phyloP scores from a whole-genome alignment of 2,888 invertebrate genomes.

The Agrenia bidenticulata region DNA sequence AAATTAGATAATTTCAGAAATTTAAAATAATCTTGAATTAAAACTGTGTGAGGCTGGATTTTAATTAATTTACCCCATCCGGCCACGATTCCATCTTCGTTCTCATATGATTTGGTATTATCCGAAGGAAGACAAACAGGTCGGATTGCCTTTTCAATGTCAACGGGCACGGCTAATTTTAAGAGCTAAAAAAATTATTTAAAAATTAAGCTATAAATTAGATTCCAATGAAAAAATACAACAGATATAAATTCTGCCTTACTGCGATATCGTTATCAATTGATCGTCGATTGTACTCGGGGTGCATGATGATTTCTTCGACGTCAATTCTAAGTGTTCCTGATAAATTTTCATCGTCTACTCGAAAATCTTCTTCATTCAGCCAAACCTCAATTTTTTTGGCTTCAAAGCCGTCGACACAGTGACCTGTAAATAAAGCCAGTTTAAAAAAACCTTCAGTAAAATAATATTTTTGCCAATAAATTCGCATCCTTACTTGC shows the following conservation, averaged over 20 bases:
- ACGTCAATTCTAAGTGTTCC: conserved; percentile 28
- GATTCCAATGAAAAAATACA: not conserved
- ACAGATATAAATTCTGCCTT: not conserved
- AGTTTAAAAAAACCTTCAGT: no score
- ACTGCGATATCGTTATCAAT: conserved; percentile 44
- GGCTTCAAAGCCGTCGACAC: conserved; percentile 31
- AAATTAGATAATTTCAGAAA: no score
- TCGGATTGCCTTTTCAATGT: conserved; percentile 7
- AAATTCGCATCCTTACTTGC: not conserved
- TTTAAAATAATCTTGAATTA: not conserved
- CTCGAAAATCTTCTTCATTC: conserved; percentile 28
- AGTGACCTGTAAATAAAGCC: conserved; percentile 16
- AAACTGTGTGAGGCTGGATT: not conserved
- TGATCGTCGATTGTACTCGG: conserved; percentile 26
- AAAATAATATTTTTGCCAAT: no score
- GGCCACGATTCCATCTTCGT: conserved; percentile 30
- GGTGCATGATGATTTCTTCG: conserved; percentile 35
- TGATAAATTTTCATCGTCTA: not conserved
- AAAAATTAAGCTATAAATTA: conserved; percentile 1
- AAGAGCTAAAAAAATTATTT: conserved; percentile 20
- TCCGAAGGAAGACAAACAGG: conserved; percentile 31
- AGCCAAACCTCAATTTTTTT: conserved; percentile 39
- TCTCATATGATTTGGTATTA: conserved; percentile 30
- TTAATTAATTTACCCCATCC: conserved; percentile 18
- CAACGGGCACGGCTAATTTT: conserved; percentile 27